These are phyloP conservation scores for Menura novaehollandiae DNA, from an alignment of 2,113 vertebrate species.

Conservation along the genomic window DNA sequence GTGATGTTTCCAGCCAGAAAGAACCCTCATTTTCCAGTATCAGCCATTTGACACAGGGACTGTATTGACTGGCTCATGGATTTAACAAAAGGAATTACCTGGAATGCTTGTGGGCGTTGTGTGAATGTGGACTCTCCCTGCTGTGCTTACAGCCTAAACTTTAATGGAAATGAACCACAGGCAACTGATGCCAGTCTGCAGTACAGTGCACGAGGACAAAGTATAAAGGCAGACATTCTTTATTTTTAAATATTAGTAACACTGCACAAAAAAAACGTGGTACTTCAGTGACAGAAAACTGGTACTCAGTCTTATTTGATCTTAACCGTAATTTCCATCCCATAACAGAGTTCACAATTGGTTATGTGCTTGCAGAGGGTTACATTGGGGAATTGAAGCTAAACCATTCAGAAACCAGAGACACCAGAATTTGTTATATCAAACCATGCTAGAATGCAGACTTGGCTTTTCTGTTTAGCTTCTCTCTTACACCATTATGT, in stretches of 20 bases:
- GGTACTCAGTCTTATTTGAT: not conserved
- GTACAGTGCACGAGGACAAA: conserved; percentile 26
- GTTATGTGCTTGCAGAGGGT: conserved; percentile 29
- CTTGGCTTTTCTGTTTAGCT: not conserved
- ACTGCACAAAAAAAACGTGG: conserved; percentile 50
- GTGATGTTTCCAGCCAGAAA: not conserved
- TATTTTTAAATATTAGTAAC: conserved; percentile 50
- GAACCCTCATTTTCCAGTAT: not conserved
- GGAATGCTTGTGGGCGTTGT: not conserved
- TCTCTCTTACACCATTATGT: not conserved
- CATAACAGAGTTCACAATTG: not conserved
- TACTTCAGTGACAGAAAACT: conserved; percentile 36
- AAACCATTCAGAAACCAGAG: not conserved
- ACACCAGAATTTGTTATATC: conserved; percentile 9
- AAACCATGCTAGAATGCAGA: not conserved
- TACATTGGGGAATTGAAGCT: not conserved
- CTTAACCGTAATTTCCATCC: conserved; percentile 25
- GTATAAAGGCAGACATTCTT: conserved; percentile 28
- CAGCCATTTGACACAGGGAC: not conserved
- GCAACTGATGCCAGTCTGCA: not conserved
- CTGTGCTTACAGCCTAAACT: not conserved
- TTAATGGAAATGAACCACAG: not conserved
- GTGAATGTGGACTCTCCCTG: not conserved
- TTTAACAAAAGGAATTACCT: not conserved
- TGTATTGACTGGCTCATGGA: not conserved